Base-by-base conservation (phyloP, 2,888 invertebrate species). In the Archips xylosteana region DNA sequence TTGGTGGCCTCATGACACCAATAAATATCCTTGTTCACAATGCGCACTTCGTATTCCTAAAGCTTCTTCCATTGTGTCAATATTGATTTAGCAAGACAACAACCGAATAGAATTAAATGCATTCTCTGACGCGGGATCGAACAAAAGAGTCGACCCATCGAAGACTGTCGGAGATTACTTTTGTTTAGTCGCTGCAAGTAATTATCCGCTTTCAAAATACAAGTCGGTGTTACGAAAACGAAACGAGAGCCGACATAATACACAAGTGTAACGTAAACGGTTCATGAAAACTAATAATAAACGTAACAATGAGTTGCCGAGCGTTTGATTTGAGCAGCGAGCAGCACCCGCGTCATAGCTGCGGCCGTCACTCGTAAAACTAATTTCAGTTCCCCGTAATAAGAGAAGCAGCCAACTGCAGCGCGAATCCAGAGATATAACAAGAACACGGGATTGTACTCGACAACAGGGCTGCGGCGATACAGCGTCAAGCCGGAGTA, bases 271-370 rank as follows among this genome's bases (percentile, higher is more conserved):
- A 87, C 83, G 87, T 88, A 87, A 88, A 87, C 87, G 82, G 84
- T 85, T 81, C 84, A 87, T 82, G 87, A 81, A 85, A 88, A 91
- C 90, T 91, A 93, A 92, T 92, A 92, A 92, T 92, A 93, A 87
- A 89, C 81, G 89, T 89, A 92, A 93, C 93, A 93, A 93, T 92
- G 88, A 91, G 86, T 87, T 86, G 83, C 83, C 81, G 79, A 83
- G 82, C 85, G 81, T 88, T 89, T 88, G 90, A 89, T 91, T 87
- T 88, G 87, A 85, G 87, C 87, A 80, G 66, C 57, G 54, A 4
- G 34, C 49, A 54, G 74, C 59, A 47, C 85, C 81, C 87, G 85
- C 90, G 91, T 91, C 92, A 92, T 83, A 87, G 83, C 84, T 75
- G 82, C 83, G 83, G 85, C 86, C 81, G 83, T 82, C 85, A 88